Conservation (phyloP, 2,888 invertebrate genomes). For the Coelinius sp. region DNA sequence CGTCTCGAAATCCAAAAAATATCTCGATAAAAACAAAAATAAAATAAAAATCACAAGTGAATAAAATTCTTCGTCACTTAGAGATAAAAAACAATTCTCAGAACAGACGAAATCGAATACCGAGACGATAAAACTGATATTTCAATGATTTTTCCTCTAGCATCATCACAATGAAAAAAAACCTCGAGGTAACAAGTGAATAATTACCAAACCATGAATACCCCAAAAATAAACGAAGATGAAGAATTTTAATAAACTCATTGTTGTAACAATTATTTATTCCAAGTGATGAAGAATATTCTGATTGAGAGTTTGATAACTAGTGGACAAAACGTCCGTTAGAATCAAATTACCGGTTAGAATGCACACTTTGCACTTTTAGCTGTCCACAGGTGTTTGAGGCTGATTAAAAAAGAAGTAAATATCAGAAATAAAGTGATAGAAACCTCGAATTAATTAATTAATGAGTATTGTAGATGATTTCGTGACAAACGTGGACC, state of each 20-base stretch:
- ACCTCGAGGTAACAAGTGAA: too few species aligned
- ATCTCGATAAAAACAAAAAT: not conserved
- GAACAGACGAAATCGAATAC: not conserved
- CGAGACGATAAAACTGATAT: not conserved
- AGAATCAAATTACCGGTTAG: slow-evolving; percentile 1
- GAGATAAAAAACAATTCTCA: not conserved
- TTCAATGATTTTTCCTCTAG: not conserved
- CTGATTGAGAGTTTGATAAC: not conserved
- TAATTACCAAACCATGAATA: not conserved
- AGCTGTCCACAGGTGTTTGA: not conserved
- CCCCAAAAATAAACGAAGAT: not conserved
- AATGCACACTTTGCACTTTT: not conserved
- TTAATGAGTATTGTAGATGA: not conserved
- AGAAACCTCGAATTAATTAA: not conserved
- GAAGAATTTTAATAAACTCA: not conserved
- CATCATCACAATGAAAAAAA: not conserved
- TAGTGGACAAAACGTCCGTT: not conserved
- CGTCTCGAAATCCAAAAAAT: not conserved
- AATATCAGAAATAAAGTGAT: not conserved
- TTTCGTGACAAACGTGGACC: not conserved
- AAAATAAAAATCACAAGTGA: too few species aligned
- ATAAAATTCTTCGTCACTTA: not conserved
- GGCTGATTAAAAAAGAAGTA: not conserved
- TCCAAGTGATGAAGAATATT: not conserved
- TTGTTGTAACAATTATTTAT: not conserved